Evolutionary conservation across 1,140 invertebrate species (phyloP), one percentile per base, ranked within the genome.

Genomic region (Mizuhopecten yessoensis): DNA sequence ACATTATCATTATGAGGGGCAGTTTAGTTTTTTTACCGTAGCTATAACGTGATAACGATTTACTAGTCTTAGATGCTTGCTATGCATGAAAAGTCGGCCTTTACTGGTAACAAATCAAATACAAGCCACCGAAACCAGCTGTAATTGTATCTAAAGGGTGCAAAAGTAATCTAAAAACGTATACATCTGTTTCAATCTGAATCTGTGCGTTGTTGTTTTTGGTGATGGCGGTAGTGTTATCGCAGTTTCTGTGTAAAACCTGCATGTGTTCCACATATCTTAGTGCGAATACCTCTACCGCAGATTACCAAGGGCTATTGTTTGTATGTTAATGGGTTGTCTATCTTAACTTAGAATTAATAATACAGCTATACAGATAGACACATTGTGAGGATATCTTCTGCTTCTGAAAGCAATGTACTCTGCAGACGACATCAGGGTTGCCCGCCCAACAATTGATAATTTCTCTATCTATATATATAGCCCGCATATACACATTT

Each of bases 1-100:
- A 75, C 57, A 75, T 75, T 75, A 75, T 75, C 23, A 75, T 75
- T 75, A 75, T 75, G n/a, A 17, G n/a, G 57, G 57, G 11, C 57
- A 75, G 57, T 75, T 75, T 9, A 15, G n/a, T n/a, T n/a, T n/a
- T n/a, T 39, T 39, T 39, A 39, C 36, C 36, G 36, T 39, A 39
- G 57, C 57, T n/a, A n/a, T 75, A 75, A n/a, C 57, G 1, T 1
- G 57, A 75, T 75, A 5, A n/a, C n/a, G n/a, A n/a, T n/a, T n/a
- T n/a, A n/a, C n/a, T n/a, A n/a, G n/a, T 49, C 45, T 2, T 13
- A 2, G 45, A 49, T 49, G 45, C 3, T 15, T 49, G 13, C 13
- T 39, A 39, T 39, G 5, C 13, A 39, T 39, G 36, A 13, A 39
- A 39, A 39, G 36, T 39, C 13, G 36, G 36, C 36, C 36, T 39